Percentiles rank a stretch among this genome's conserved stretches.
These are phyloP conservation scores for Tokudaia muenninki DNA, from an alignment of 2,797 vertebrate genomes.

Conservation along the genomic window DNA sequence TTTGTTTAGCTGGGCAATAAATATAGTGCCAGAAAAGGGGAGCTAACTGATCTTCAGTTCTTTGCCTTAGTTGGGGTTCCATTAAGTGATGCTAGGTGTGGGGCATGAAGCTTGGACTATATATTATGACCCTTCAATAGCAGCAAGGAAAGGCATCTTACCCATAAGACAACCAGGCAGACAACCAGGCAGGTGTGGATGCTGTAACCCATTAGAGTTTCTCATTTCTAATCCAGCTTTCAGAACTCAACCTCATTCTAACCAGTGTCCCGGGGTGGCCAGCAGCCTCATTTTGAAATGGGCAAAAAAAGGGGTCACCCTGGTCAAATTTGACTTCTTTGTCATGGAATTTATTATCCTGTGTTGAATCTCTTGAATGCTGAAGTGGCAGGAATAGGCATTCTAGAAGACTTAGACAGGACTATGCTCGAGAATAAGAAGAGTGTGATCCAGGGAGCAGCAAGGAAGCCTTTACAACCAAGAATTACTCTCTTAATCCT, in stretches of 20 bases:
- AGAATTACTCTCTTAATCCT: not conserved
- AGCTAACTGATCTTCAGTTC: slow-evolving; percentile 57
- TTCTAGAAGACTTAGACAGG: not conserved
- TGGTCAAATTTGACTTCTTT: not conserved
- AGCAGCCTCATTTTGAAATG: not conserved
- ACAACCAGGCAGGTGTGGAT: not conserved
- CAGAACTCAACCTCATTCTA: not conserved
- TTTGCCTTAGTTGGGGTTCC: slow-evolving; percentile 70
- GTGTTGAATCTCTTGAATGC: not conserved
- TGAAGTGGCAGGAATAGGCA: not conserved
- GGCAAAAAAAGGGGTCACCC: rapidly evolving
- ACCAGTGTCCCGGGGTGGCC: not conserved
- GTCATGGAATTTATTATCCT: not conserved
- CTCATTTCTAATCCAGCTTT: not conserved
- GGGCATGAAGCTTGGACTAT: not conserved
- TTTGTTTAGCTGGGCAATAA: slow-evolving; percentile 65
- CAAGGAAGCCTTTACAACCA: not conserved
- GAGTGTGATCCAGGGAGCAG: not conserved
- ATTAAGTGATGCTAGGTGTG: slow-evolving; percentile 49
- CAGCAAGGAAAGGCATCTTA: not conserved
- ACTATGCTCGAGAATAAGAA: not conserved
- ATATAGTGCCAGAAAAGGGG: not conserved
- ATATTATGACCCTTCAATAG: slow-evolving; percentile 49
- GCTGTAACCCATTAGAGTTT: not conserved
- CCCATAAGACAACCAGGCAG: not conserved